Base-by-base conservation (phyloP, 1,140 invertebrate species). In the Aplysia californica region DNA sequence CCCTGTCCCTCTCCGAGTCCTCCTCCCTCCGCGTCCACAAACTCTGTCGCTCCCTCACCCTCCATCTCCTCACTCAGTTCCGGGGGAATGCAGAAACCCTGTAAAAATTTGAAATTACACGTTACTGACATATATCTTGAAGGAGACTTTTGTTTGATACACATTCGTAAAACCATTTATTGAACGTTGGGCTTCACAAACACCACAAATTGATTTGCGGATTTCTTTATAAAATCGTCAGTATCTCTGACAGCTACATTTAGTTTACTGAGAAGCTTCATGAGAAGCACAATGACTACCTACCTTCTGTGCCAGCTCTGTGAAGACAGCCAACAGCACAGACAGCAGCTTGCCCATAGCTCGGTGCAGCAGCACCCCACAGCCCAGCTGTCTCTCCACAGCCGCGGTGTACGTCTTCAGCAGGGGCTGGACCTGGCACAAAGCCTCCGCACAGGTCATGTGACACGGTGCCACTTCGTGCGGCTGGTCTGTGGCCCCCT, bases 1-100 rank as follows among this genome's bases (percentile, higher is more conserved):
- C 97, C 97, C 73, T 98, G 94, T 0, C 97, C 97, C 80, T 98
- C 97, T 0, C 96, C 96, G 1, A 99, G 90, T 0, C 97, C 97
- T 65, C 90, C 91, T 35, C 91, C 92, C 80, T 93, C 92, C 75
- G 92, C 93, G 66, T 92, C 91, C 80, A 91, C 88, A 84, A 92
- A 91, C 64, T 92, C 86, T 20, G 85, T 89, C 26, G 88, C 88
- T 29, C 89, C 87, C 36, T 87, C 87, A 21, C 84, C 88, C 15
- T 82, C 82, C 26, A 81, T 78, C 78, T 92, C 89, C 58, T 92
- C 91, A 79, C 90, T 85, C 61, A 91, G 89, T 85, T 98, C 96
- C 29, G 95, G 93, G 20, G 97, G 97, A 67, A 96, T 92, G 86
- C 97, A 98, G 89, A 99, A 99, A 58, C 98, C 98, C 91, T 92